Base-by-base conservation (phyloP, 2,113 vertebrate genomes). In the Paracanthobrama guichenoti region DNA sequence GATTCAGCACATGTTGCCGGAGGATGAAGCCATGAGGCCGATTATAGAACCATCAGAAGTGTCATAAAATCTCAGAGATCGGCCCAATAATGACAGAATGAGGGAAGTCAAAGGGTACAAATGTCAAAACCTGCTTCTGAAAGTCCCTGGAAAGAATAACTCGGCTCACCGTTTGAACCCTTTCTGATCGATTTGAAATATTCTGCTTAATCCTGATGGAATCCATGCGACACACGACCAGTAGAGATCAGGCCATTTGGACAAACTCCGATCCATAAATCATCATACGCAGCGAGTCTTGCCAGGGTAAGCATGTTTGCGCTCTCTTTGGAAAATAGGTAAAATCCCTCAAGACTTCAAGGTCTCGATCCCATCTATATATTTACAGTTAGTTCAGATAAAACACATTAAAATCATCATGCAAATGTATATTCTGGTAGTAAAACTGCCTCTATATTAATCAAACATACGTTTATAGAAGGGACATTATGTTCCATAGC, bases 1-100 rank as follows among this genome's bases (percentile, higher is more conserved):
- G 22, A 84, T 73, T 81, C n/a, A 77, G 62, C 71, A 87, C 77
- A 81, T 81, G 86, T 24, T 35, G 59, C 46, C 42, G 78, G 80
- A 35, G 57, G 55, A 24, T 66, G 48, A 69, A 86, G 7, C 31
- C 81, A 78, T 59, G 75, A 83, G 78, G 22, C n/a, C 26, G 8
- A 64, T 86, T 60, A 83, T 62, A 75, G 66, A 53, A 72, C 74
- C 48, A 62, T 42, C 16, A 72, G 66, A 82, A 59, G 13, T 39
- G n/a, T 24, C n/a, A 81, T 73, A 62, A 77, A 86, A 83, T 39
- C 67, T 26, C 28, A 46, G 74, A 62, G 55, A 83, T 16, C 44
- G 39, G 28, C 62, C n/a, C 81, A 64, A 72, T 35, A 66, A 35
- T 35, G 64, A 66, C 16, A 66, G 62, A 31, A 64, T 31, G 13